phyloP scores from a whole-genome alignment of 2,888 invertebrate species.

The Pyrocoelia pectoralis region DNA sequence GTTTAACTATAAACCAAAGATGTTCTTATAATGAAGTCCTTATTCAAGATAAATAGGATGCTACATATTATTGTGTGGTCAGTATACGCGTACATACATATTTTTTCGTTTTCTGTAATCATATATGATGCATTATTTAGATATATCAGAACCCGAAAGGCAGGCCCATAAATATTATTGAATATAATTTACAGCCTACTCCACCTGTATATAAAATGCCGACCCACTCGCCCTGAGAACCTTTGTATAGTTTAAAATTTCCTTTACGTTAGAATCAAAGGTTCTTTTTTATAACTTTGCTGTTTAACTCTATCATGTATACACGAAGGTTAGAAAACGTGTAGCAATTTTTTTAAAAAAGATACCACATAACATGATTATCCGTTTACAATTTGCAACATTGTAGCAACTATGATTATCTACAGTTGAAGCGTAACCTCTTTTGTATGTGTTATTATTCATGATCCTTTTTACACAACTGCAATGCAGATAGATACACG shows the following conservation, averaged over 20 bases:
- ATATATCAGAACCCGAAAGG: conserved; percentile 56
- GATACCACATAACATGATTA: conserved; percentile 29
- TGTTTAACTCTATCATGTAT: neutral
- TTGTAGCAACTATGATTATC: conserved; percentile 45
- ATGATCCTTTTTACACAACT: neutral
- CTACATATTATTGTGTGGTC: conserved; percentile 6
- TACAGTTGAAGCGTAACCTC: conserved; percentile 31
- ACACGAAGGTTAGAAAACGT: conserved; percentile 17
- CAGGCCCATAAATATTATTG: conserved; percentile 58
- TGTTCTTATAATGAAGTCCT: conserved; percentile 12
- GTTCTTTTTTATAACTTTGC: conserved; percentile 9
- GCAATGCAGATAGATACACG: neutral
- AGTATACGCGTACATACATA: conserved; percentile 16
- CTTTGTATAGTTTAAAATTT: conserved; percentile 21
- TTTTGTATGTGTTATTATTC: too few species aligned
- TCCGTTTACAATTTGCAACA: conserved; percentile 48
- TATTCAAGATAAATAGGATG: neutral
- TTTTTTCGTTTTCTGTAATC: conserved; percentile 39
- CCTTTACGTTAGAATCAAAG: conserved; percentile 23
- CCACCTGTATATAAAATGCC: conserved; percentile 49
- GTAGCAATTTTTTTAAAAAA: conserved; percentile 23
- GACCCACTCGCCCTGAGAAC: conserved; percentile 38
- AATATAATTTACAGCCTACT: conserved; percentile 58
- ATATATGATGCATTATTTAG: conserved; percentile 48
- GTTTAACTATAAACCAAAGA: too few species aligned